Conservation (phyloP, 53 echinoderm and acorn worm genomes). For the Echinometra lucunter region DNA sequence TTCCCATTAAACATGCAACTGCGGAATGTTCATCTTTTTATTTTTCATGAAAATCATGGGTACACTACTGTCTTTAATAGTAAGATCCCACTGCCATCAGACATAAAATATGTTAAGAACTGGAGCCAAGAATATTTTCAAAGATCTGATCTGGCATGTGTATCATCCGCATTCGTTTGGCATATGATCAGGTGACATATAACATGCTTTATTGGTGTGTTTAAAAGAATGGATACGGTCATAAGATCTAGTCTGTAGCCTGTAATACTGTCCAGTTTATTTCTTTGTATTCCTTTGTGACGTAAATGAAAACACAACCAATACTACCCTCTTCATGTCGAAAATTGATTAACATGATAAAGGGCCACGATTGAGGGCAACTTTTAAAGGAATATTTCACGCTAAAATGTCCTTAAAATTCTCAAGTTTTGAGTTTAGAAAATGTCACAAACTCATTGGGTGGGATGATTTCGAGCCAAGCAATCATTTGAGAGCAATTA, state of each 20-base stretch:
- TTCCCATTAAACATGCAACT: not conserved
- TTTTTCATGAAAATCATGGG: not conserved
- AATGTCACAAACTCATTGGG: not conserved
- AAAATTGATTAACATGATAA: not conserved
- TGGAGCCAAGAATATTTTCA: not conserved
- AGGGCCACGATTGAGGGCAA: not conserved
- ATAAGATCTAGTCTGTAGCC: not conserved
- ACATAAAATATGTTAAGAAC: not conserved
- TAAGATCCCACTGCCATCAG: not conserved
- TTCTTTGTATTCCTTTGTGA: not conserved
- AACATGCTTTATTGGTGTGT: not conserved
- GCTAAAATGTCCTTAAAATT: not conserved
- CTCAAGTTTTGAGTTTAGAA: not conserved
- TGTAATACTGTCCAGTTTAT: not conserved
- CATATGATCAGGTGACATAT: not conserved
- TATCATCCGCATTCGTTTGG: not conserved
- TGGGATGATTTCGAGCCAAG: not conserved
- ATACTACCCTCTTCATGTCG: not conserved
- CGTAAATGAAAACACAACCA: not conserved
- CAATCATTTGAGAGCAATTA: constrained; percentile 28
- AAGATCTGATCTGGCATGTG: constrained; percentile 2
- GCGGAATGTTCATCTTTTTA: not conserved
- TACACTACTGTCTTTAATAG: not conserved
- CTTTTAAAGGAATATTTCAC: not conserved
- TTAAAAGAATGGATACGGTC: not conserved